These are phyloP conservation scores for Rostratula benghalensis DNA, from an alignment of 2,113 vertebrate genomes.

Conservation along the genomic window DNA sequence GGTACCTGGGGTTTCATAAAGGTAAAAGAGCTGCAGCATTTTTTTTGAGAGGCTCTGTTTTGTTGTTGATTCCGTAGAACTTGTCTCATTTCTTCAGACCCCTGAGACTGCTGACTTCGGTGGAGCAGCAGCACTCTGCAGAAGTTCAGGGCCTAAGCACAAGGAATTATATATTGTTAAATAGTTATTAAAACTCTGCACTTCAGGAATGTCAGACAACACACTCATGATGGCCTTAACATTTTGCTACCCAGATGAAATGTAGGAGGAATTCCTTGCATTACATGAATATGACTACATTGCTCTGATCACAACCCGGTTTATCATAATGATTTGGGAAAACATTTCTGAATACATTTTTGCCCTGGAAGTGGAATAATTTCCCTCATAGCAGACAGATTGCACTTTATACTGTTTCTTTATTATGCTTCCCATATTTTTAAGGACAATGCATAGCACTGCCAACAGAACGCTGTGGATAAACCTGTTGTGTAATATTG, in stretches of 20 bases:
- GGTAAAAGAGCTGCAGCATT: not conserved
- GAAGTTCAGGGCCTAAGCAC: not conserved
- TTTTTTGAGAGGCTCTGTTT: not conserved
- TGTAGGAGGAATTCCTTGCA: not conserved
- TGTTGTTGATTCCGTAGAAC: not conserved
- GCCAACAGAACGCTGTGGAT: not conserved
- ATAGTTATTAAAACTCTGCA: not conserved
- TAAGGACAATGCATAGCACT: not conserved
- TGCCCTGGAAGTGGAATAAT: not conserved
- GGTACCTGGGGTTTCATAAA: not conserved
- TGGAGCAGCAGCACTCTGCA: not conserved
- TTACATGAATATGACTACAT: not conserved
- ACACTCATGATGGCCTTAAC: accelerated
- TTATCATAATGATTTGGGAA: not conserved
- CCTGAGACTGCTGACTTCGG: not conserved
- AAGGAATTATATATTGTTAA: not conserved
- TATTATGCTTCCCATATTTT: not conserved
- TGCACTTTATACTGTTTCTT: not conserved
- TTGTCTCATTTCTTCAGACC: not conserved
- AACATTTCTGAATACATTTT: not conserved
- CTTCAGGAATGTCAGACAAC: not conserved
- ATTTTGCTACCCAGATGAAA: not conserved
- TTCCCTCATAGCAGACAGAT: not conserved
- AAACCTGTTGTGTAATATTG: not conserved
- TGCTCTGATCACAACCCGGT: not conserved